phyloP scores from a whole-genome alignment of 2,888 invertebrate genomes.

The Lycophotia porphyrea region DNA sequence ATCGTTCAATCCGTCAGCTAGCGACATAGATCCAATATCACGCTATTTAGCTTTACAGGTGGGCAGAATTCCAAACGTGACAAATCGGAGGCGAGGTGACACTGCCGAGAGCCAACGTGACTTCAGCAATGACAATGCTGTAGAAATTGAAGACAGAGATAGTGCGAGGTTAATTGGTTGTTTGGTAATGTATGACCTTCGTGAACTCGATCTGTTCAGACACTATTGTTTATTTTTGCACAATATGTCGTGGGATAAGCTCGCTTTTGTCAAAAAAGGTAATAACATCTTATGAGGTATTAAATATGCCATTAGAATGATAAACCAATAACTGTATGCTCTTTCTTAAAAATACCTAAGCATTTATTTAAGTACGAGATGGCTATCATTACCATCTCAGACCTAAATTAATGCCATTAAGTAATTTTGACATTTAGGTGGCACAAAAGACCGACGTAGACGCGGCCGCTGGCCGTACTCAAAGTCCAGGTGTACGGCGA shows the following conservation, averaged over 20 bases:
- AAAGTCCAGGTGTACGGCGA: not conserved
- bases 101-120: constrained; percentile 27
- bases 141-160: constrained; percentile 50
- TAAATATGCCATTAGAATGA: not conserved
- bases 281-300: not conserved
- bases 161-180: constrained; percentile 53
- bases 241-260: constrained; percentile 10
- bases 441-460: not conserved
- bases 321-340: not conserved
- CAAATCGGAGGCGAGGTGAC: constrained; percentile 47
- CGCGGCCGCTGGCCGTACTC: constrained; percentile 9
- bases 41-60: constrained; percentile 54
- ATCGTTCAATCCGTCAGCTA: constrained; percentile 48
- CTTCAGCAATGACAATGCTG: constrained; percentile 34
- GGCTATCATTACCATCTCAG: not conserved
- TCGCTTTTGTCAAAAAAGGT: constrained; percentile 1
- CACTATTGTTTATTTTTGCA: constrained; percentile 29
- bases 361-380: not conserved
- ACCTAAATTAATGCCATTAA: no score
- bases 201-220: constrained; percentile 28
- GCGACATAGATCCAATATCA: constrained; percentile 55
- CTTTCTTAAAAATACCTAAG: constrained; percentile 1
- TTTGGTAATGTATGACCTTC: constrained; percentile 52
- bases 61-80: constrained; percentile 57
- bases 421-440: constrained; percentile 10